These are phyloP conservation scores for Pseudoatta argentina DNA, from an alignment of 1,140 invertebrate genomes.

Conservation along the genomic window DNA sequence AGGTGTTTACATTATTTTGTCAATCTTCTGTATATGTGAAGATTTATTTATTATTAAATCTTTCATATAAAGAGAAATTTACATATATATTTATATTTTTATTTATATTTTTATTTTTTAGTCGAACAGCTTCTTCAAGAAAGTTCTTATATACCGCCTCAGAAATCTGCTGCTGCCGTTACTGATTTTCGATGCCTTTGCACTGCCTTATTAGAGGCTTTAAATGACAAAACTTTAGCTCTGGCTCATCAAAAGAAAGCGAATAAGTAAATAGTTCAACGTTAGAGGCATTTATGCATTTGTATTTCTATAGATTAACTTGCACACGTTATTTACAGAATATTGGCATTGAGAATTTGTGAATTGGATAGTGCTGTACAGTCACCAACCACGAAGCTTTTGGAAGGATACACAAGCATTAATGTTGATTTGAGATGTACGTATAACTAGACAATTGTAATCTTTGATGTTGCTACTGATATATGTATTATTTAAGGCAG, in stretches of 20 bases:
- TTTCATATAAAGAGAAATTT: no score
- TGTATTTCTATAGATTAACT: not conserved
- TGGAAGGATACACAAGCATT: constrained; percentile 87
- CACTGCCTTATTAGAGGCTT: constrained; percentile 91
- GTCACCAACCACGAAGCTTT: constrained; percentile 87
- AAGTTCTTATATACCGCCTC: constrained; percentile 88
- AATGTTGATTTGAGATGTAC: constrained; percentile 85
- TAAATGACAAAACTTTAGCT: constrained; percentile 94
- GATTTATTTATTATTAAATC: no score
- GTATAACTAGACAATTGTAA: constrained; percentile 29
- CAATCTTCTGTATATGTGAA: no score
- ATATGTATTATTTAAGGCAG: not conserved
- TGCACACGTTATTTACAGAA: constrained; percentile 81
- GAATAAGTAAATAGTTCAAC: constrained; percentile 88
- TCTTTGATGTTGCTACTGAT: not conserved
- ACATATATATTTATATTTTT: no score
- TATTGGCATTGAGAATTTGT: constrained; percentile 87
- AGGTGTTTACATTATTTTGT: no score
- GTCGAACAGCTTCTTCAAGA: constrained; percentile 90
- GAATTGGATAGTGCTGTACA: constrained; percentile 87
- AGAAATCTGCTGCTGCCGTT: constrained; percentile 90
- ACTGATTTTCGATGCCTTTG: constrained; percentile 92
- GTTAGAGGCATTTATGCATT: constrained; percentile 40
- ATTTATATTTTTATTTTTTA: constrained; percentile 71
- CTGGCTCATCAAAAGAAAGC: constrained; percentile 94